Evolutionary conservation across 2,797 vertebrate genomes (phyloP), one percentile per base, ranked within the genome.

Genomic region (Halcyon smyrnensis): DNA sequence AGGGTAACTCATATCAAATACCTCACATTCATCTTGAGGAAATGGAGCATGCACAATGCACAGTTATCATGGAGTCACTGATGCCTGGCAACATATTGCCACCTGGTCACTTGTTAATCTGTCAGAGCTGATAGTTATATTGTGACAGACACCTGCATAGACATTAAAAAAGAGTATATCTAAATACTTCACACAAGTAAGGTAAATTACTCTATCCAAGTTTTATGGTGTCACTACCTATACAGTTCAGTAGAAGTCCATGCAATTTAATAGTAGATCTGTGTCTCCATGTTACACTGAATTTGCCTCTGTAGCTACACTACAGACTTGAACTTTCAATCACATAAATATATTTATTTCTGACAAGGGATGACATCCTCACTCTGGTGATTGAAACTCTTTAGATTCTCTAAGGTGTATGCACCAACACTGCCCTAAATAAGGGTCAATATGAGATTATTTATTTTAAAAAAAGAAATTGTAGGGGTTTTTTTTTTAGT

Each of bases 31-130:
- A 90, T 94, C 87, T 73, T 0, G 8, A 84, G 85, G 62, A 95
- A 97, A 96, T 84, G 93, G 83, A 95, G 90, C 90, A 65, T 95
- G 79, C 57, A 95, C 76, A 75, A 62, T 43, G 46, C 56, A 68
- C 60, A 69, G 91, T 91, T 91, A 90, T 96, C 83, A 91, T 39
- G 46, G 73, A 88, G 73, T 39, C 2, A 2, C 80, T 81, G 94
- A 81, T 75, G 91, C 83, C 80, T 94, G 83, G 39, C 64, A 94
- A 95, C 65, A 32, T 86, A 86, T 54, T 91, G 80, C 68, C 67
- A 77, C 83, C 69, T 1, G 1, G 73, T 46, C 77, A 82, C 77
- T 73, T 12, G 12, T 34, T 96, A 90, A 76, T 93, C 75, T 9
- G 37, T 90, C 91, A 91, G 41, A 93, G 65, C 54, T 86, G 92